phyloP scores from a whole-genome alignment of 2,888 invertebrate species.

The Peribatodes rhomboidaria region DNA sequence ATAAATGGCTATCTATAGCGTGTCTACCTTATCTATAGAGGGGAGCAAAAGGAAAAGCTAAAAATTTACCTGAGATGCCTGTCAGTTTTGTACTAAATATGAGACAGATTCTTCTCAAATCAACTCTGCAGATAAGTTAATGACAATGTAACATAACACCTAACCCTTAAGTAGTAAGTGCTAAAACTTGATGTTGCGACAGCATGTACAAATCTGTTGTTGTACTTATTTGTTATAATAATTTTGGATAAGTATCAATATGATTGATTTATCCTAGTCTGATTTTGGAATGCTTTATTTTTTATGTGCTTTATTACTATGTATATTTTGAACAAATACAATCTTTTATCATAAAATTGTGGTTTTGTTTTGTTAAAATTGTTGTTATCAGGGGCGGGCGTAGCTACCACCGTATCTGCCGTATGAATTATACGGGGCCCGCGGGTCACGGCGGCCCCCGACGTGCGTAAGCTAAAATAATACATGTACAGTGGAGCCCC shows the following conservation, averaged over 20 bases:
- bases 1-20: not conserved
- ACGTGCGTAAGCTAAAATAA: too few relatives aligned
- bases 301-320: slow-evolving; percentile 23
- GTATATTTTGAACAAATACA: slow-evolving; percentile 30
- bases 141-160: not conserved
- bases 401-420: too few relatives aligned
- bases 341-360: not conserved
- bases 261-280: slow-evolving; percentile 27
- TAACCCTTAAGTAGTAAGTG: slow-evolving; percentile 9
- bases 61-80: not conserved
- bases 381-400: too few relatives aligned
- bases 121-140: not conserved
- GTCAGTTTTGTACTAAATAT: not conserved
- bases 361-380: too few relatives aligned
- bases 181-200: slow-evolving; percentile 13
- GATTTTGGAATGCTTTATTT: slow-evolving; percentile 31
- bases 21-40: not conserved
- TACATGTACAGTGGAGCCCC: too few relatives aligned
- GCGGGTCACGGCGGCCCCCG: too few relatives aligned
- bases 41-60: not conserved
- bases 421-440: too few relatives aligned
- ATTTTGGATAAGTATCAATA: slow-evolving; percentile 24
- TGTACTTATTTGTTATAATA: slow-evolving; percentile 22
- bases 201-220: slow-evolving; percentile 3
- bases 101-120: not conserved